Evolutionary conservation across 2,888 invertebrate genomes (phyloP).

Genomic region (Cantharis flavilabris): DNA sequence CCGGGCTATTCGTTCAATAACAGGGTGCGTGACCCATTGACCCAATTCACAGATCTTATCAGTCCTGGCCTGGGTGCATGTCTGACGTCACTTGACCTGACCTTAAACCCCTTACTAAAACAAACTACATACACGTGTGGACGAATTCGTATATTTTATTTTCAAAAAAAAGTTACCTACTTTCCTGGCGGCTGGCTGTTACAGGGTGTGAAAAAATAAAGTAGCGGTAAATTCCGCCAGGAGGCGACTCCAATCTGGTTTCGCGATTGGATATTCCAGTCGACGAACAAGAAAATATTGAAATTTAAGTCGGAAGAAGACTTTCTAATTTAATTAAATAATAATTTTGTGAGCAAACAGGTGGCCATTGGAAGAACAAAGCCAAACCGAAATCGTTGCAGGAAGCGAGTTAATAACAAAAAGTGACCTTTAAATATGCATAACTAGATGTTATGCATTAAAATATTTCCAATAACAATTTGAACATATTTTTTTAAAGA

Average conservation of each 20-base stretch:
- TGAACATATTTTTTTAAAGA: not conserved
- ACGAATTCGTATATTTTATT: not conserved
- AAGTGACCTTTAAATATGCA: not conserved
- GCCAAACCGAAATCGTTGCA: not conserved
- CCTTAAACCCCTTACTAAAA: constrained; percentile 4
- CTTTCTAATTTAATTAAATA: not conserved
- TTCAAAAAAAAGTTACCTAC: not conserved
- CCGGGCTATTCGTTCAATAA: constrained; percentile 30
- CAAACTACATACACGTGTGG: not conserved
- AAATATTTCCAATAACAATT: not conserved
- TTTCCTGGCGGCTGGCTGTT: not conserved
- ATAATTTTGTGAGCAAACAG: not conserved
- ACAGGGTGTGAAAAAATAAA: not conserved
- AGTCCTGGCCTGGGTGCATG: constrained; percentile 3
- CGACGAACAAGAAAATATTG: not conserved
- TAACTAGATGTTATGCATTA: not conserved
- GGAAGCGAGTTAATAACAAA: not conserved
- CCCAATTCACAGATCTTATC: constrained; percentile 29
- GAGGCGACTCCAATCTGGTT: not conserved
- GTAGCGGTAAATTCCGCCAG: not conserved
- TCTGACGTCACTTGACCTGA: constrained; percentile 19
- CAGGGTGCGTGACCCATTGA: constrained; percentile 34
- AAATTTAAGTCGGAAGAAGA: not conserved
- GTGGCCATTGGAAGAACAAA: not conserved
- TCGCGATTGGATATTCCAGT: not conserved